phyloP scores from a whole-genome alignment of 2,113 vertebrate genomes.

The Pseudopipra pipra region DNA sequence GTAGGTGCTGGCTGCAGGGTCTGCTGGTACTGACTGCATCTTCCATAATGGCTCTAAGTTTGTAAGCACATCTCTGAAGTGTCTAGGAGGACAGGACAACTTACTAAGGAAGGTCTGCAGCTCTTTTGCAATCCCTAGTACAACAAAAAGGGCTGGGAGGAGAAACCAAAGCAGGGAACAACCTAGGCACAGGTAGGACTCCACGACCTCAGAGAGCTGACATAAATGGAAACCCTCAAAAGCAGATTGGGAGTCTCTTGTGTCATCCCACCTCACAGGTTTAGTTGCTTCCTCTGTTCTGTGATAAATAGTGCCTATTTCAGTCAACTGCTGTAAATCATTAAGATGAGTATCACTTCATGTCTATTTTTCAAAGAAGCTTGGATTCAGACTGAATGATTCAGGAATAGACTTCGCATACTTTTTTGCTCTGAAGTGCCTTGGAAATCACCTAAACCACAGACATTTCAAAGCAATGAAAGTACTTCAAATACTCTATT shows the following conservation, averaged over 20 bases:
- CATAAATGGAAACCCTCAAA: background rate
- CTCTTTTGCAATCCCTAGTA: background rate
- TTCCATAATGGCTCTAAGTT: background rate
- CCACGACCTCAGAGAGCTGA: no score
- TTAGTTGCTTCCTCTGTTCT: background rate
- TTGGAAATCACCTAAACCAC: background rate
- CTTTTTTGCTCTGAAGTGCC: background rate
- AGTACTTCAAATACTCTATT: background rate
- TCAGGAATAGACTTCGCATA: background rate
- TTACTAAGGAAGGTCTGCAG: background rate
- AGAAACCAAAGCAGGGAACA: background rate
- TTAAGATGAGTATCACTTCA: background rate
- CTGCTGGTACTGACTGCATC: fast-evolving
- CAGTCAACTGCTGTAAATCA: background rate
- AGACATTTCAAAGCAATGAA: background rate
- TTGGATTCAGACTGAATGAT: background rate
- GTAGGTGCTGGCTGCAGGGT: fast-evolving
- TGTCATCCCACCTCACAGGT: background rate
- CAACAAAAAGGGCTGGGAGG: background rate
- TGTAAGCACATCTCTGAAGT: background rate
- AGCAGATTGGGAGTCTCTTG: fast-evolving
- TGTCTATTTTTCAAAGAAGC: background rate
- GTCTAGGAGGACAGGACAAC: background rate
- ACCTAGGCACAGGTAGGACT: background rate
- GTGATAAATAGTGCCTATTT: background rate